These are phyloP conservation scores for Coregonus sp. DNA, from an alignment of 2,797 vertebrate species.

Conservation along the genomic window DNA sequence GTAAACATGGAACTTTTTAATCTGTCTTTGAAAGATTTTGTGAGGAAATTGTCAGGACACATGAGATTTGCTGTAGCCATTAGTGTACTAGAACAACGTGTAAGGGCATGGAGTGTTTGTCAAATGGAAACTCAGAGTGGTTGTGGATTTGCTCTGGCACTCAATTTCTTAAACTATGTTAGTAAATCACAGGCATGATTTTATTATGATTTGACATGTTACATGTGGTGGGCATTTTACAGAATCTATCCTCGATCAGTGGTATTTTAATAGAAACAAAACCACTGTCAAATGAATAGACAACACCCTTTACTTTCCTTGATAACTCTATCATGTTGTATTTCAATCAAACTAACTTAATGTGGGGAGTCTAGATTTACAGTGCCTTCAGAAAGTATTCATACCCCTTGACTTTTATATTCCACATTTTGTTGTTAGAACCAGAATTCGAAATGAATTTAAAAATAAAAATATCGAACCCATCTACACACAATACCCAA, in stretches of 20 bases:
- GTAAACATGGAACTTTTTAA: conserved; percentile 28
- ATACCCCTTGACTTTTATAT: too few relatives aligned
- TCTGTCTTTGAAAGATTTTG: conserved; percentile 26
- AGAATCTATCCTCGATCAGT: neutral
- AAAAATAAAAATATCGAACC: too few relatives aligned
- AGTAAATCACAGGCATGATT: neutral
- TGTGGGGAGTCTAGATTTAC: neutral
- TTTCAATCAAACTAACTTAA: neutral
- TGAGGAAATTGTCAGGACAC: neutral
- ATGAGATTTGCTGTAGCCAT: neutral
- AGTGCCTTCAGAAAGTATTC: too few relatives aligned
- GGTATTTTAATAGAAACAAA: neutral
- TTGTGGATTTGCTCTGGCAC: conserved; percentile 1
- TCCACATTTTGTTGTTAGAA: too few relatives aligned
- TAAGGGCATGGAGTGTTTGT: neutral
- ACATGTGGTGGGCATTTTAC: neutral
- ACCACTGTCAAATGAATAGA: neutral
- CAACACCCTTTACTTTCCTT: neutral
- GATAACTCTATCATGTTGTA: neutral
- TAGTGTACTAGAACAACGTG: neutral
- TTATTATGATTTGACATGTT: neutral
- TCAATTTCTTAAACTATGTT: neutral
- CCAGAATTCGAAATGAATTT: too few relatives aligned
- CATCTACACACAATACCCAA: too few relatives aligned
- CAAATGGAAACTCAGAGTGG: conserved; percentile 18